These are phyloP conservation scores for Vulpes lagopus DNA, from an alignment of 2,113 vertebrate species.

Conservation along the genomic window DNA sequence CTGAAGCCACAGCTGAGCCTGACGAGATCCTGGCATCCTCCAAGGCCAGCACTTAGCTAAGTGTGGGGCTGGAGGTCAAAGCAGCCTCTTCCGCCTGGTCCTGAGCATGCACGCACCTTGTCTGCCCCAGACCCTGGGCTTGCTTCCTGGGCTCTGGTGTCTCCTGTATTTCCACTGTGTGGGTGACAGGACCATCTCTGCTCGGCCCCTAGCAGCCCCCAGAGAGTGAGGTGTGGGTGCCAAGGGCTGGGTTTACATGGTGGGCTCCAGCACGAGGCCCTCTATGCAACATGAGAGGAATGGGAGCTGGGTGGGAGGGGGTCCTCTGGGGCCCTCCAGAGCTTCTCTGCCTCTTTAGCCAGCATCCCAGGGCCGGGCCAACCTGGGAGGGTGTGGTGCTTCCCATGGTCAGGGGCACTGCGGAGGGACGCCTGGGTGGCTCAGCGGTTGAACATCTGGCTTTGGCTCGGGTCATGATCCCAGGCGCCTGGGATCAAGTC, in stretches of 20 bases:
- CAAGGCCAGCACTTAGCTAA: accelerated
- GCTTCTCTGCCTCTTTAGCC: neutral
- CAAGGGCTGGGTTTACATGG: accelerated
- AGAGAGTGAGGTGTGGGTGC: neutral
- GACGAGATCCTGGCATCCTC: accelerated
- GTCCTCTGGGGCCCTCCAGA: neutral
- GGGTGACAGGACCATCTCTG: neutral
- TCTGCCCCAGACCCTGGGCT: too few species aligned
- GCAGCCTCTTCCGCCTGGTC: accelerated
- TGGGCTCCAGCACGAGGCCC: neutral
- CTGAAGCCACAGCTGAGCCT: neutral
- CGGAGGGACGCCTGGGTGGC: neutral
- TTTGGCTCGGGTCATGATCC: too few species aligned
- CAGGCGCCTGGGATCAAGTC: too few species aligned
- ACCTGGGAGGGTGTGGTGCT: neutral
- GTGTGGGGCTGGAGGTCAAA: neutral
- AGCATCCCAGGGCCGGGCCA: accelerated
- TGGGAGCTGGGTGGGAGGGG: neutral
- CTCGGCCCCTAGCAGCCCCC: neutral
- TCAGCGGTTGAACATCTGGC: too few species aligned
- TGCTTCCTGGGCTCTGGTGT: neutral
- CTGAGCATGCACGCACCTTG: accelerated
- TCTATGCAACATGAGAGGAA: neutral
- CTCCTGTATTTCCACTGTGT: accelerated
- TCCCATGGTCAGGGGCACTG: neutral